phyloP scores from a whole-genome alignment of 2,888 invertebrate genomes.

The Ctena decussata region DNA sequence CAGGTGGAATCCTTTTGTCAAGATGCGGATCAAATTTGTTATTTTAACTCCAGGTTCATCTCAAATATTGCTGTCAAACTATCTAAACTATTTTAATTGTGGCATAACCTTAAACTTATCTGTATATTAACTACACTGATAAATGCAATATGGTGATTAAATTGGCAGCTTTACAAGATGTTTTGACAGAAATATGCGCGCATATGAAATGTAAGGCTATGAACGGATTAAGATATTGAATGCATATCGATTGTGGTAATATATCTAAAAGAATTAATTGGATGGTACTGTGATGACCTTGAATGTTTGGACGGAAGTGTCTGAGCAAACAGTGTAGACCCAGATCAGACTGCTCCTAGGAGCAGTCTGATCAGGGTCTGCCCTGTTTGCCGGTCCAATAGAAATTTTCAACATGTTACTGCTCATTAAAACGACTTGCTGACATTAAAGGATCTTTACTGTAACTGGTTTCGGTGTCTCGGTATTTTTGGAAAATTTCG shows the following conservation, averaged over 20 bases:
- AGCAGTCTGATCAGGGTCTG: too few species aligned
- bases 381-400: too few species aligned
- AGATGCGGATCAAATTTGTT: neutral
- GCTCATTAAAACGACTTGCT: too few species aligned
- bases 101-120: neutral
- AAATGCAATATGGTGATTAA: neutral
- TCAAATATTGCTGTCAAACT: neutral
- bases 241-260: neutral
- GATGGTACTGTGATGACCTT: too few species aligned
- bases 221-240: neutral
- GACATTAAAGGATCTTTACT: too few species aligned
- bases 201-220: neutral
- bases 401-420: too few species aligned
- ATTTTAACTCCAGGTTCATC: neutral
- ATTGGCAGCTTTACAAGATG: neutral
- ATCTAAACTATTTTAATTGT: neutral
- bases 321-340: too few species aligned
- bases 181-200: neutral
- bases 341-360: too few species aligned
- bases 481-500: too few species aligned
- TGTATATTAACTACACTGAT: neutral
- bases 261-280: too few species aligned
- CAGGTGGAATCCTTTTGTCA: neutral
- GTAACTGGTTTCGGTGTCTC: too few species aligned
- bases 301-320: too few species aligned